Evolutionary conservation across 2,888 invertebrate species (phyloP), one percentile per base, ranked within the genome.

Genomic region (Volucella bombylans): DNA sequence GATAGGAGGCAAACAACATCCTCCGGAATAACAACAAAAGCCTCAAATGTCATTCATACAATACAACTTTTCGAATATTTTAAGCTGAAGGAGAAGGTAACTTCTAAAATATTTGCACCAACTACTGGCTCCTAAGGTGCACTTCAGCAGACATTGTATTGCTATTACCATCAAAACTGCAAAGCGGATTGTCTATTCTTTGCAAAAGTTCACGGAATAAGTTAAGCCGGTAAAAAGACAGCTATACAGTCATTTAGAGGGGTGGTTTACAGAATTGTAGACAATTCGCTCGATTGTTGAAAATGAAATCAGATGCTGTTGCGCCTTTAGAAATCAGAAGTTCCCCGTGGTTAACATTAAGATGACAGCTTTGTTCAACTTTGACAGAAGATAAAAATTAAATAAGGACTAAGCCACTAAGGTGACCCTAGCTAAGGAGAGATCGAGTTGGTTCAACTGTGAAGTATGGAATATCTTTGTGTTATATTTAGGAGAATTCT

Each of bases 11-110:
- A 12, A 41, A 65, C 49, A 14, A 57, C 74, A 31, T 74, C 67
- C 74, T 74, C 50, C 54, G 41, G 59, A 31, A 65, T 67, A 59
- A 31, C 57, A 74, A 59, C 59, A 67, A 67, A 31, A 50, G 59
- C 65, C 50, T 59, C 59, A 67, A 67, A 57, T 74, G 67, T 74
- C 65, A 74, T 50, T 59, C 57, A 59, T 15, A 39, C 57, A 67
- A 59, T 15, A 39, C 57, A 67, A 55, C 57, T 74, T 67, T 15
- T 67, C 50, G 43, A 64, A 73, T 73, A 49, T 65, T 49, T 64
- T 15, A 15, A 49, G 45, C 65, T 55, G 55, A 65, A 43, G 31
- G 45, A 39, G 23, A 14, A 31, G 11, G 39, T 39, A 12, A 14
- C 38, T 57, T 11, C 18, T 47, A 12, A 15, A 10, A 8, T 45